A percentile compares a stretch with the other conserved stretches of the same genome.
phyloP scores from a whole-genome alignment of 1,140 invertebrate genomes.

The Triops longicaudatus region DNA sequence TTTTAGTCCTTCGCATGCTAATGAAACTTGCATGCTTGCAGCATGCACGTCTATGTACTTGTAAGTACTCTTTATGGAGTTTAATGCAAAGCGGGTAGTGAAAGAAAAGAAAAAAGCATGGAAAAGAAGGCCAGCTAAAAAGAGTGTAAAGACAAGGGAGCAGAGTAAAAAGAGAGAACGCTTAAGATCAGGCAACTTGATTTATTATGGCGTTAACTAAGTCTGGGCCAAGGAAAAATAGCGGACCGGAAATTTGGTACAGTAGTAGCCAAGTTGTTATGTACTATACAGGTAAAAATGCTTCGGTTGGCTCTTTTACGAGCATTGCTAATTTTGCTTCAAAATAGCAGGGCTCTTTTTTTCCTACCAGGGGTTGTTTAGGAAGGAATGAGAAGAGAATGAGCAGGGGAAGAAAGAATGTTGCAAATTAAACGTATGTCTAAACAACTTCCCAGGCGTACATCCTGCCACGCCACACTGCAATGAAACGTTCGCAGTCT shows the following conservation, averaged over 20 bases:
- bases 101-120: no score
- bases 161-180: neutral
- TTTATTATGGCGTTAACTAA: neutral
- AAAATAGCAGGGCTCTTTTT: neutral
- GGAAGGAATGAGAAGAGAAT: neutral
- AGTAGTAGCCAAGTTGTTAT: no score
- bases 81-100: no score
- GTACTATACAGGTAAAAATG: neutral
- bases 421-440: neutral
- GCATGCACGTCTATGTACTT: no score
- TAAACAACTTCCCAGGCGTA: conserved; percentile 11
- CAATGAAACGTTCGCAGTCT: neutral
- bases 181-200: neutral
- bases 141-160: neutral
- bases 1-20: no score
- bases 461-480: neutral
- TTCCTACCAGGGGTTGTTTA: neutral
- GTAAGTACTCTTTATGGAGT: no score
- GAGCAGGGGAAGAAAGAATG: neutral
- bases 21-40: no score
- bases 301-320: neutral
- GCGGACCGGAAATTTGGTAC: conserved; percentile 3
- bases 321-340: neutral
- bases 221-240: conserved; percentile 1
- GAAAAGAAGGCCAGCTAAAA: no score